A percentile compares a stretch with the other conserved stretches of the same genome.
These are phyloP conservation scores for Zaprionus tsacasi DNA, from an alignment of 1,140 invertebrate species.

Conservation along the genomic window DNA sequence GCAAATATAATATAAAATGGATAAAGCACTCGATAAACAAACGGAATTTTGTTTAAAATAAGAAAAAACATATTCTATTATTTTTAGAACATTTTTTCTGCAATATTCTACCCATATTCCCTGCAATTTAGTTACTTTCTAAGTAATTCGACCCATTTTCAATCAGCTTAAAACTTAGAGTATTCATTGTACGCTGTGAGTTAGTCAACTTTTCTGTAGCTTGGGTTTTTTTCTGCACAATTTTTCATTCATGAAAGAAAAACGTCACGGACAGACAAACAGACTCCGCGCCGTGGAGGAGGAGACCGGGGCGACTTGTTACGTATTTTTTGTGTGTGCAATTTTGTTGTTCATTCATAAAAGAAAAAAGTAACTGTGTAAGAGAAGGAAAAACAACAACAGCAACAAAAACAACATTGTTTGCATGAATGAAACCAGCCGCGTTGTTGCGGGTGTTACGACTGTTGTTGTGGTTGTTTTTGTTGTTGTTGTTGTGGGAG, in stretches of 20 bases:
- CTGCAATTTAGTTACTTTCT: neutral
- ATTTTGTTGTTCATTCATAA: slow-evolving; percentile 66
- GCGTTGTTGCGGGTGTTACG: slow-evolving; percentile 56
- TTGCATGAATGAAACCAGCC: slow-evolving; percentile 32
- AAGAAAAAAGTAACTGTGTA: slow-evolving; percentile 26
- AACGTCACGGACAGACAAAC: slow-evolving; percentile 48
- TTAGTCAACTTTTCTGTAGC: neutral
- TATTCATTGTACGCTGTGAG: neutral
- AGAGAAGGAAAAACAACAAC: slow-evolving; percentile 17
- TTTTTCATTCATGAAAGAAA: slow-evolving; percentile 57
- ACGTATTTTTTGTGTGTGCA: slow-evolving; percentile 51
- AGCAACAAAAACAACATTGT: slow-evolving; percentile 20
- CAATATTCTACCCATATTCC: too few species aligned
- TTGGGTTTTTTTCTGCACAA: slow-evolving; percentile 38
- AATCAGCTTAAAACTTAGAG: neutral
- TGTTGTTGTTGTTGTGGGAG: slow-evolving; percentile 3
- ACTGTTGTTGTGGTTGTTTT: slow-evolving; percentile 8
- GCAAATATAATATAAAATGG: too few species aligned
- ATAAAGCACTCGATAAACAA: too few species aligned
- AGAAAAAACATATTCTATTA: too few species aligned
- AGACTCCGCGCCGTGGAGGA: slow-evolving; percentile 34
- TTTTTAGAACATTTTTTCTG: too few species aligned
- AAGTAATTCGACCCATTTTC: neutral
- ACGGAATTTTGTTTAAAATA: too few species aligned
- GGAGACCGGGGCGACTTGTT: slow-evolving; percentile 15